Percentiles rank a stretch among this genome's conserved stretches.
These are phyloP conservation scores for Bovichtus diacanthus DNA, from an alignment of 2,797 vertebrate genomes.

Conservation along the genomic window DNA sequence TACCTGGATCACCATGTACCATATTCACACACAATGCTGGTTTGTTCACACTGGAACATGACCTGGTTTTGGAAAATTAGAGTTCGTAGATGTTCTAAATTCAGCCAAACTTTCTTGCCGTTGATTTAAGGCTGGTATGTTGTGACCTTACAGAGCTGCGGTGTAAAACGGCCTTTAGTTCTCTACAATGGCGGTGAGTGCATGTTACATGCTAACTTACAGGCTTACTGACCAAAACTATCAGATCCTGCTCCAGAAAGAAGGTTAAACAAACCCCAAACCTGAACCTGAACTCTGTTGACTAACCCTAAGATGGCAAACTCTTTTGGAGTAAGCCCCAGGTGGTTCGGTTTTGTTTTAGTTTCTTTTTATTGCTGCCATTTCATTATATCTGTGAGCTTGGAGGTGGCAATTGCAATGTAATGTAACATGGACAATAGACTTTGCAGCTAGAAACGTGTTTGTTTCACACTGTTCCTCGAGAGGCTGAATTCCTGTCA, in stretches of 20 bases:
- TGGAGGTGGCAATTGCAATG: neutral
- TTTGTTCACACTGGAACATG: neutral
- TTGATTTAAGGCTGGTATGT: neutral
- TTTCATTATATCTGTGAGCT: neutral
- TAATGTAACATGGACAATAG: neutral
- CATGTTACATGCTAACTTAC: neutral
- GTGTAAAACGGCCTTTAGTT: neutral
- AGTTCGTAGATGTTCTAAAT: neutral
- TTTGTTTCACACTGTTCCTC: slow-evolving; percentile 34
- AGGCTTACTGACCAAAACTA: neutral
- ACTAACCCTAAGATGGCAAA: neutral
- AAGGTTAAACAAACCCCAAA: neutral
- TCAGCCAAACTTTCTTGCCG: neutral
- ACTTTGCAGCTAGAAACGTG: neutral
- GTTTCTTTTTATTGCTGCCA: neutral
- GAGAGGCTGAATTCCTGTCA: slow-evolving; percentile 53
- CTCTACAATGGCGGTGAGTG: neutral
- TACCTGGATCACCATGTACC: too few relatives aligned
- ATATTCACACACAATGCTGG: neutral
- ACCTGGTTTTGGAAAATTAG: neutral
- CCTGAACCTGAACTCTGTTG: neutral
- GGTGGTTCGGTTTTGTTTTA: neutral
- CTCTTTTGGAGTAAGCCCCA: neutral
- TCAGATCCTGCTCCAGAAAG: neutral
- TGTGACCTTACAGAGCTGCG: neutral